Evolutionary conservation across 1,140 invertebrate species (phyloP), one percentile per base, ranked within the genome.

Genomic region (Physella acuta): DNA sequence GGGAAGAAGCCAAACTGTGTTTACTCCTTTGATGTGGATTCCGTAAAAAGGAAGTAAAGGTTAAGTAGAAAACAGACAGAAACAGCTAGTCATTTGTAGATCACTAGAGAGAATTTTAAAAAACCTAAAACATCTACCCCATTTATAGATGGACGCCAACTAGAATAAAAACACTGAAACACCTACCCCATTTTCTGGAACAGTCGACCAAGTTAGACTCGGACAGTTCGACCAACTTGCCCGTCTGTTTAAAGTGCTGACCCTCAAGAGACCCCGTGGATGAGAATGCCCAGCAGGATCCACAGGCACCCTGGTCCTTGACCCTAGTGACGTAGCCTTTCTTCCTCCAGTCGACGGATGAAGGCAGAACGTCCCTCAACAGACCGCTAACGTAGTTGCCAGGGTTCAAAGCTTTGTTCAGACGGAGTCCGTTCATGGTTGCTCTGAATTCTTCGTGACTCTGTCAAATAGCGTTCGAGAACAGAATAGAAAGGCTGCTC

Each of bases 191-290:
- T 64, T 66, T 69, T 39, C 60, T 37, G 1, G 94, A 96, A 80
- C 97, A 99, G 86, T 99, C 97, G 31, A 99, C 88, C 56, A 99
- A 86, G 85, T 99, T 98, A 87, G 99, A 96, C 87, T 99, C 97
- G 75, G 94, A 96, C 0, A 99, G 88, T 1, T 94, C 95, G 2
- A 97, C 89, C 26, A 99, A 86, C 71, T 90, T 88, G 52, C 92
- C 92, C 34, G 88, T 90, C 82, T 92, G 90, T 71, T 94, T 90
- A 85, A 92, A 96, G 84, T 98, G 92, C 85, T 98, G 96, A 26
- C 93, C 96, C 88, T 99, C 97, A 30, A 99, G 85, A 0, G 97
- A 86, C 31, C 96, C 97, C 72, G 95, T 98, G 24, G 76, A 49
- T 20, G 78, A 79, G 71, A 81, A 81, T 26, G 79, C 77, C 78